Evolutionary conservation across 35 echinoderm and acorn worm species (phyloP), one percentile per base, ranked within the genome.

Genomic region (Stichopus chloronotus): DNA sequence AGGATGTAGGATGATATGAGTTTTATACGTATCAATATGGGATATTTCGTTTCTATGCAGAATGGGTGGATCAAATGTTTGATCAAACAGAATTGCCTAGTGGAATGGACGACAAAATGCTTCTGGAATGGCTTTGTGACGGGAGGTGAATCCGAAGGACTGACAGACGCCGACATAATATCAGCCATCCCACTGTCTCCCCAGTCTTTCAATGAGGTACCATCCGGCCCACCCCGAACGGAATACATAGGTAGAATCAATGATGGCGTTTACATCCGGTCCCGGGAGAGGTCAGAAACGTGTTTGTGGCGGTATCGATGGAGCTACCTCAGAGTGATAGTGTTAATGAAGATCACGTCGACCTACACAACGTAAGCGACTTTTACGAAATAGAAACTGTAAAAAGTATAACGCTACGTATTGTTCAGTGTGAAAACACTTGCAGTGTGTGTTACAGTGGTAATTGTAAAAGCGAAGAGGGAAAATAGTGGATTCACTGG

Each of bases 401-500:
- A 88, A 91, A 53, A 94, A 94, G 57, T 94, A 71, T 71, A 54
- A 91, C 14, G 88, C 93, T 94, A 43, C 30, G n/a, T n/a, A n/a
- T n/a, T n/a, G n/a, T n/a, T 59, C 21, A 80, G 25, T 86, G 78
- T 65, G 52, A 92, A 83, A 76, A 92, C 59, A 58, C 54, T 0
- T 92, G 91, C 54, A 83, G 53, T 52, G 54, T 92, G 22, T 92
- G 91, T 56, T 78, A 59, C 24, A n/a, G n/a, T n/a, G n/a, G n/a
- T n/a, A n/a, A n/a, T n/a, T n/a, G n/a, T n/a, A n/a, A n/a, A n/a
- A n/a, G n/a, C n/a, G n/a, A n/a, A n/a, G n/a, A n/a, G n/a, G n/a
- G n/a, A n/a, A n/a, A n/a, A n/a, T n/a, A n/a, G 14, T 72, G 53
- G 54, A 25, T 57, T 9, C 68, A 93, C 57, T 93, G 81, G 16